Conservation (phyloP, 2,797 vertebrate species). For the Rhinatrema bivittatum region DNA sequence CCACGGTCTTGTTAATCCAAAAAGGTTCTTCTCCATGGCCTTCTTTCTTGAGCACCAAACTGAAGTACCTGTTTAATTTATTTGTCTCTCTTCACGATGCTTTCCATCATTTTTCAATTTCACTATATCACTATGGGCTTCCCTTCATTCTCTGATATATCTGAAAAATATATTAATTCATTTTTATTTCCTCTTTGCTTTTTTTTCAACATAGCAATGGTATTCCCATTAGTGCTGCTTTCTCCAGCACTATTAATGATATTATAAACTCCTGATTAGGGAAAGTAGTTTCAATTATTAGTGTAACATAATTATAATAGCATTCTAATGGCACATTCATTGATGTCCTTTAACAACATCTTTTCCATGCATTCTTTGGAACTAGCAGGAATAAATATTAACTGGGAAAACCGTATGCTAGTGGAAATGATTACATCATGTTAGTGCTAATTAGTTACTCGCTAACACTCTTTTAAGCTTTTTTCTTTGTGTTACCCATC, state of each 20-base stretch:
- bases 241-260: background rate
- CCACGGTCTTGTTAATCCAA: too few relatives aligned
- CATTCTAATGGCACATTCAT: constrained; percentile 3
- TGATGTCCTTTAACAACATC: background rate
- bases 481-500: too few relatives aligned
- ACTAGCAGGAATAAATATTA: background rate
- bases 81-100: too few relatives aligned
- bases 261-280: constrained; percentile 2
- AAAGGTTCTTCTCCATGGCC: too few relatives aligned
- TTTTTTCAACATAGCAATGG: constrained; percentile 13
- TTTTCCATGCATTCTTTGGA: background rate
- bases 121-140: too few relatives aligned
- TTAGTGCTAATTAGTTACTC: constrained; percentile 7
- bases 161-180: too few relatives aligned
- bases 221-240: constrained; percentile 19
- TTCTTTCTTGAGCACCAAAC: too few relatives aligned
- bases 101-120: too few relatives aligned
- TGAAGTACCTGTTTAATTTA: too few relatives aligned
- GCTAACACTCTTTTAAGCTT: too few relatives aligned
- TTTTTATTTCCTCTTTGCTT: constrained; percentile 12
- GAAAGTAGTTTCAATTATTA: background rate
- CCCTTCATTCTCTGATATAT: too few relatives aligned
- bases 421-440: background rate
- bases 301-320: constrained; percentile 20
- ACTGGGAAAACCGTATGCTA: constrained; percentile 3